These are phyloP conservation scores for Leucoraja erinaceus DNA, from an alignment of 2,113 vertebrate species.

Conservation along the genomic window DNA sequence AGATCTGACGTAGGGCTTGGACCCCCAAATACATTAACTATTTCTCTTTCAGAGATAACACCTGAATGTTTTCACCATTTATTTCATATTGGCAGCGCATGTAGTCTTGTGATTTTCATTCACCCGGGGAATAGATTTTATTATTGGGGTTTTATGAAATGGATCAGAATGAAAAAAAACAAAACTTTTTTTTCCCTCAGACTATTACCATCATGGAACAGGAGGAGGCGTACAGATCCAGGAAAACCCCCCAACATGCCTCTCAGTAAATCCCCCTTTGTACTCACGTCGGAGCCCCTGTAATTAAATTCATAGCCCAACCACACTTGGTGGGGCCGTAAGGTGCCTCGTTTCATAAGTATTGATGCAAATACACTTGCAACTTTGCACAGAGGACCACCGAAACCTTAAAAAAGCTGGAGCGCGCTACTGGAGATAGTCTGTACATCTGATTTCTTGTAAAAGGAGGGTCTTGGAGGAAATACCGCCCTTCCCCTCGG, in stretches of 20 bases:
- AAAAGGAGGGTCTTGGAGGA: neutral
- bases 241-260: neutral
- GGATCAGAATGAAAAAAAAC: neutral
- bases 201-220: neutral
- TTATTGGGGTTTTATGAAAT: neutral
- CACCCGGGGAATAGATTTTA: neutral
- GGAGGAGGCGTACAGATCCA: neutral
- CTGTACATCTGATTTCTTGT: slow-evolving; percentile 22
- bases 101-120: no score
- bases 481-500: neutral
- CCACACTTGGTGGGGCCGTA: neutral
- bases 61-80: no score
- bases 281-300: neutral
- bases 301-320: neutral
- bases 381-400: neutral
- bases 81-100: no score
- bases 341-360: neutral
- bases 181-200: neutral
- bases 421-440: neutral
- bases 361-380: neutral
- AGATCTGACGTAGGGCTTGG: no score
- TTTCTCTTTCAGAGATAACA: no score
- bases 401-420: neutral
- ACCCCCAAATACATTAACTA: no score
- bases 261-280: neutral